Conservation (phyloP, 1,140 invertebrate species). For the Nephotettix cincticeps region DNA sequence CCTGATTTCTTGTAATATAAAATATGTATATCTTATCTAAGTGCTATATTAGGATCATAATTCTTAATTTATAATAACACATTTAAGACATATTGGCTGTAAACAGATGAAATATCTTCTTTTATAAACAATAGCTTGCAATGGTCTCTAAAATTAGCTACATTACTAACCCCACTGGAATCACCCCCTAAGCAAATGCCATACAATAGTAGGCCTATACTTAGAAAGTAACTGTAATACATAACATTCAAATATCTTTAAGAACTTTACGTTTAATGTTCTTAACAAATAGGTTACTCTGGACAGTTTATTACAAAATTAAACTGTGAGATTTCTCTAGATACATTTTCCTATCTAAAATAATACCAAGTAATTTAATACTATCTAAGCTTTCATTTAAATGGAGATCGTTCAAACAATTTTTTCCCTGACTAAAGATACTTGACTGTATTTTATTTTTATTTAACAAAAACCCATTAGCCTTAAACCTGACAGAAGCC, state of each 20-base stretch:
- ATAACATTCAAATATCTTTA: not conserved
- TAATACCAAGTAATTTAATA: conserved; percentile 24
- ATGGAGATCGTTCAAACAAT: not conserved
- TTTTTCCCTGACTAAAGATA: not conserved
- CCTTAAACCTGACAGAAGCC: not conserved
- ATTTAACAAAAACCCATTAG: too few relatives aligned
- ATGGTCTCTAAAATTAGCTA: not conserved
- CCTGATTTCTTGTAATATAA: not conserved
- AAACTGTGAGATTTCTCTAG: conserved; percentile 1
- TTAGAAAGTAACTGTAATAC: not conserved
- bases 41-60: not conserved
- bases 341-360: conserved; percentile 3
- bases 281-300: conserved; percentile 23
- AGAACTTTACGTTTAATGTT: not conserved
- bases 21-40: not conserved
- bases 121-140: not conserved
- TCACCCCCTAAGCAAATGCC: not conserved
- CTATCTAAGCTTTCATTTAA: conserved; percentile 46
- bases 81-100: too few relatives aligned
- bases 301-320: conserved; percentile 27
- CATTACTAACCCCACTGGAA: not conserved
- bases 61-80: not conserved
- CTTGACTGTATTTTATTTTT: conserved; percentile 48
- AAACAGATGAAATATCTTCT: not conserved
- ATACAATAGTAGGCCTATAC: not conserved